Conservation (phyloP, 2,113 vertebrate species). For the Anhinga rufa region DNA sequence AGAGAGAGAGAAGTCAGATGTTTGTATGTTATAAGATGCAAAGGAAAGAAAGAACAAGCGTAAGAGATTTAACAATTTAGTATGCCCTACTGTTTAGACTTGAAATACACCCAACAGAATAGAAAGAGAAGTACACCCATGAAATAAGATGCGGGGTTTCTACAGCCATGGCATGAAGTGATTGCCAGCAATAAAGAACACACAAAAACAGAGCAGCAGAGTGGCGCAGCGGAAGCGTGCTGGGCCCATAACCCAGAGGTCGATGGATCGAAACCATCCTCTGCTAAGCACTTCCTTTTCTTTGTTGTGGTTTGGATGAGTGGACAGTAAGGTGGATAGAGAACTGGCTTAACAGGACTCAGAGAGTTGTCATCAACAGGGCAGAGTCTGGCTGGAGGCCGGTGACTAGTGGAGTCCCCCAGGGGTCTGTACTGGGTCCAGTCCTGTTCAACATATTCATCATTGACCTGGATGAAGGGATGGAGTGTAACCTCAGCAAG, state of each 20-base stretch:
- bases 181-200: neutral
- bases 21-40: neutral
- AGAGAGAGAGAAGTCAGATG: neutral
- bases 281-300: neutral
- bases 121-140: neutral
- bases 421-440: no score
- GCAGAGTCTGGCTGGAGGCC: no score
- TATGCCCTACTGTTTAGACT: neutral
- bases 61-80: neutral
- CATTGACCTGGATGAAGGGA: no score
- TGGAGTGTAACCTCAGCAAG: no score
- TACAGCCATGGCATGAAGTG: neutral
- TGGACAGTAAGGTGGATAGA: no score
- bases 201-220: neutral
- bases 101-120: neutral
- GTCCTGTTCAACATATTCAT: no score
- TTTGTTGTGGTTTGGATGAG: no score
- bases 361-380: no score
- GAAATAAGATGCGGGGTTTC: neutral
- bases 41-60: neutral
- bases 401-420: no score
- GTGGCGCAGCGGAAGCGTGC: neutral
- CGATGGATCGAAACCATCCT: neutral
- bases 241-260: slow-evolving; percentile 8
- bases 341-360: no score